Base-by-base conservation (phyloP, 2,888 invertebrate genomes). In the Drosophila atripex region DNA sequence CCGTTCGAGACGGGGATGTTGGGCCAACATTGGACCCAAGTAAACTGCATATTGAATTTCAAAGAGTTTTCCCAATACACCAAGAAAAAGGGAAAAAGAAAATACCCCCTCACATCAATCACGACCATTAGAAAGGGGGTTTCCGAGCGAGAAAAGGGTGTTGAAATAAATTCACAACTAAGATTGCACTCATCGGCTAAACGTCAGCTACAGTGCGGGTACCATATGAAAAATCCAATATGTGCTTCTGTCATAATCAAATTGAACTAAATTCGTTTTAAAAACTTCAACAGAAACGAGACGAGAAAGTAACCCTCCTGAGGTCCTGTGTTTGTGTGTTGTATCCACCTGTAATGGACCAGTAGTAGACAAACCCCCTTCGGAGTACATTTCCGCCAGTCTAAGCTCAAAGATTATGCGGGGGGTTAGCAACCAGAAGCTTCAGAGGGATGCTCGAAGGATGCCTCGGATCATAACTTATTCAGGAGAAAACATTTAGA, bases 41-140 rank as follows among this genome's bases (percentile, higher is more conserved):
- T 51, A 58, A 56, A 68, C 60, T 73, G 73, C 70, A 77, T 84
- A 86, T 83, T 86, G 78, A 84, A 83, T 83, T 84, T 86, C 83
- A 86, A 83, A 86, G 80, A 77, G 66, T 74, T 83, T 73, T 61
- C 75, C 39, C 46, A 32, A 39, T 12, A n/a, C 30, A 30, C 25
- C 21, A 16, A 45, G 32, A 23, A 43, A 32, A 39, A 12, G 11
- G 51, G 46, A 55, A 51, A 55, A 38, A 16, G 39, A 41, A 41
- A 41, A 16, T 39, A 9, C 30, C 38, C 39, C 28, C 45, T 57
- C 41, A 51, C 68, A 77, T 80, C 76, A 76, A 80, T 84, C 75
- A 61, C 39, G 46, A 45, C 61, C 23, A 46, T 49, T 41, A 11
- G 23, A 30, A 4, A 21, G 9, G 28, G 39, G 25, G 3, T 50